Conservation (phyloP, 2,113 vertebrate species). For the Siniperca knerii region DNA sequence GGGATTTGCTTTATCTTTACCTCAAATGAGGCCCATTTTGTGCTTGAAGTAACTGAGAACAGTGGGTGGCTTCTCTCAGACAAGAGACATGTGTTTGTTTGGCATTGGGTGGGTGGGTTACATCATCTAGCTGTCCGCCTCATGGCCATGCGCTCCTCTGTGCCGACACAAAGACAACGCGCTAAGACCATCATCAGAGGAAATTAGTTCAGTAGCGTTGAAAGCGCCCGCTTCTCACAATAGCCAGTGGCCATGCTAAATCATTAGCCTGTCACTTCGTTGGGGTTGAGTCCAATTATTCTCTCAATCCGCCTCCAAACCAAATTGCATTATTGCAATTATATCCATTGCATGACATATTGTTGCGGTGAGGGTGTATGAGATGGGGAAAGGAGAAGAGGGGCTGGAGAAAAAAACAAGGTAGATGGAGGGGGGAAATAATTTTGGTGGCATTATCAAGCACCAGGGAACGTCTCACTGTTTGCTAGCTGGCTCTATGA, state of each 20-base stretch:
- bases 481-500: slow-evolving; percentile 50
- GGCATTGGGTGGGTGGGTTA: slow-evolving; percentile 79
- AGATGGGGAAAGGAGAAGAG: slow-evolving; percentile 50
- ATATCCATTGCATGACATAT: slow-evolving; percentile 81
- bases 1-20: slow-evolving; percentile 61
- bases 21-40: slow-evolving; percentile 60
- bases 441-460: slow-evolving; percentile 64
- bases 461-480: slow-evolving; percentile 28
- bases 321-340: slow-evolving; percentile 86
- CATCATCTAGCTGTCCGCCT: slow-evolving; percentile 80
- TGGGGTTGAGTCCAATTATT: slow-evolving; percentile 83
- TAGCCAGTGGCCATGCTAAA: slow-evolving; percentile 84
- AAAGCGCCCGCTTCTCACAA: slow-evolving; percentile 81
- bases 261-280: slow-evolving; percentile 80
- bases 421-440: slow-evolving; percentile 39
- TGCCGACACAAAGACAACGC: slow-evolving; percentile 76
- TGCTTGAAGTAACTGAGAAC: slow-evolving; percentile 55
- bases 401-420: slow-evolving; percentile 43
- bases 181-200: slow-evolving; percentile 83
- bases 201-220: slow-evolving; percentile 82
- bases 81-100: slow-evolving; percentile 82
- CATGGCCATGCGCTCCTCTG: slow-evolving; percentile 74
- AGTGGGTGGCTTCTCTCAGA: slow-evolving; percentile 73
- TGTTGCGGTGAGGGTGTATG: slow-evolving; percentile 64
- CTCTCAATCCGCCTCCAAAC: slow-evolving; percentile 83